A percentile compares a stretch with the other conserved stretches of the same genome.
These are phyloP conservation scores for Bradypodion pumilum DNA, from an alignment of 2,797 vertebrate genomes.

Conservation along the genomic window DNA sequence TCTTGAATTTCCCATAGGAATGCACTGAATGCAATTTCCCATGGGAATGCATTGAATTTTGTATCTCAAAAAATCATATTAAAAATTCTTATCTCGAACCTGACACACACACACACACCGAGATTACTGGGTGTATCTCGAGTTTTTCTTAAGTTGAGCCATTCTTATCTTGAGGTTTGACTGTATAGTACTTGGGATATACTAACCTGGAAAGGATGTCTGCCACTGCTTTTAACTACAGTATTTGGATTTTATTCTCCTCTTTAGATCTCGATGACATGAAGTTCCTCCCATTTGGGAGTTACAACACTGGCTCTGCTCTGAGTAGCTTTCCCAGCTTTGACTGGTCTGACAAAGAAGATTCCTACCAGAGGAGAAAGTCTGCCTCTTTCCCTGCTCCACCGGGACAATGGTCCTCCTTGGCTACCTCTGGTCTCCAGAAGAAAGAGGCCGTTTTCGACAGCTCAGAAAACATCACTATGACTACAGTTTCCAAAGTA, in stretches of 20 bases:
- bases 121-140: too few relatives aligned
- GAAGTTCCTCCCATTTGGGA: constrained; percentile 90
- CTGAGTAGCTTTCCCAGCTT: constrained; percentile 84
- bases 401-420: constrained; percentile 73
- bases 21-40: too few relatives aligned
- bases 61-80: too few relatives aligned
- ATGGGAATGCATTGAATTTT: too few relatives aligned
- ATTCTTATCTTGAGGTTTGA: too few relatives aligned
- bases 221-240: constrained; percentile 55
- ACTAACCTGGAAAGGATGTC: background rate
- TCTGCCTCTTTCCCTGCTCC: constrained; percentile 68
- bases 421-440: constrained; percentile 80
- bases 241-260: constrained; percentile 67
- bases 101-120: too few relatives aligned
- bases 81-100: too few relatives aligned
- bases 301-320: constrained; percentile 75
- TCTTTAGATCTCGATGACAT: constrained; percentile 92
- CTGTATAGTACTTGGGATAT: too few relatives aligned
- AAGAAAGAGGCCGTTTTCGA: constrained; percentile 88
- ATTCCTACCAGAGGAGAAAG: constrained; percentile 79
- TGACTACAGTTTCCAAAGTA: constrained; percentile 81
- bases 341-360: constrained; percentile 92
- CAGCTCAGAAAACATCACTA: constrained; percentile 87
- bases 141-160: too few relatives aligned
- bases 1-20: too few relatives aligned